Conservation (phyloP, 2,888 invertebrate genomes). For the Cryptocephalus primarius region DNA sequence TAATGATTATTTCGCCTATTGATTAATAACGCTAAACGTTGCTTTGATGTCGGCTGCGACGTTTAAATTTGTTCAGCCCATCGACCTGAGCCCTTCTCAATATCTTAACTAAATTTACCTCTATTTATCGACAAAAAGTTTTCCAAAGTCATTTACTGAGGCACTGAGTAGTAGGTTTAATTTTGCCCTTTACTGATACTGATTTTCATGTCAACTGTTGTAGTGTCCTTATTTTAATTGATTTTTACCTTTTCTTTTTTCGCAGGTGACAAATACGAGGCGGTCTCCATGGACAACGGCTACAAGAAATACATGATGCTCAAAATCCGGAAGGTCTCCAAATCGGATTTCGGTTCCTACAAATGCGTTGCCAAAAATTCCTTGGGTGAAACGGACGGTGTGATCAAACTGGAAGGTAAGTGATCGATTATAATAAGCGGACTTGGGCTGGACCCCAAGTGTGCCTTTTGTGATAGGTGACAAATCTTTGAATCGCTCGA, state of each 20-base stretch:
- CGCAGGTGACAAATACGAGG: conserved; percentile 79
- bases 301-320: conserved; percentile 88
- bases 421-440: neutral
- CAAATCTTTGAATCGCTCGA: neutral
- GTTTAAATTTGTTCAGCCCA: too few species aligned
- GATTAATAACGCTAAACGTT: too few species aligned
- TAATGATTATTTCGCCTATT: too few species aligned
- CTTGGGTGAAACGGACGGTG: conserved; percentile 79
- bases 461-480: neutral
- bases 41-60: too few species aligned
- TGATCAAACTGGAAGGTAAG: conserved; percentile 80
- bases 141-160: too few species aligned
- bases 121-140: too few species aligned
- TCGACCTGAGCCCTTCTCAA: too few species aligned
- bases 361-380: conserved; percentile 89
- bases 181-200: too few species aligned
- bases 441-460: neutral
- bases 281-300: conserved; percentile 69
- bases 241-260: neutral
- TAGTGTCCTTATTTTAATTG: too few species aligned
- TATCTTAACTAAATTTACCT: too few species aligned
- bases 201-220: too few species aligned
- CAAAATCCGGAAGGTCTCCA: conserved; percentile 71
- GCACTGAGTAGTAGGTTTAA: too few species aligned
- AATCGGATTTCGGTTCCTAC: conserved; percentile 76